phyloP scores from a whole-genome alignment of 2,888 invertebrate species.

The Ectemnius continuus region DNA sequence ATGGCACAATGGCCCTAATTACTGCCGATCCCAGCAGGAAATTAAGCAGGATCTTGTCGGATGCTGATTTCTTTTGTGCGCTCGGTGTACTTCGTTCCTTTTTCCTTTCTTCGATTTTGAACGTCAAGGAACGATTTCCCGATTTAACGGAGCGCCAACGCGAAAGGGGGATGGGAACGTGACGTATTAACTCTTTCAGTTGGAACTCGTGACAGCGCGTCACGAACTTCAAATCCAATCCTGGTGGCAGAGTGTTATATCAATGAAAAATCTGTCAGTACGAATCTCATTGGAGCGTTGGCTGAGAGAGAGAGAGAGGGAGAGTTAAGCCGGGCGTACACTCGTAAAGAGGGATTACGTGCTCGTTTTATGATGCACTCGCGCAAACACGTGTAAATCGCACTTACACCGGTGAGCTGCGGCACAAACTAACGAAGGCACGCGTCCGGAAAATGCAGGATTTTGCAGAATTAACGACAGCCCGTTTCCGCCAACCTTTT shows the following conservation, averaged over 20 bases:
- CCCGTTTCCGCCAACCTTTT: no score
- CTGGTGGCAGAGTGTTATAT: no score
- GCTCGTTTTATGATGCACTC: slow-evolving; percentile 27
- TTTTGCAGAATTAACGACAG: no score
- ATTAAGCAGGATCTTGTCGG: slow-evolving; percentile 31
- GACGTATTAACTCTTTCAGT: no score
- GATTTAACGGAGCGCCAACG: no score
- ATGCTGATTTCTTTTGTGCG: slow-evolving; percentile 16
- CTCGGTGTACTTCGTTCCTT: background rate
- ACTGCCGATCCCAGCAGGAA: slow-evolving; percentile 26
- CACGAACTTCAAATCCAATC: no score
- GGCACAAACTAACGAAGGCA: no score
- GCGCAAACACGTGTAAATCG: slow-evolving; percentile 9
- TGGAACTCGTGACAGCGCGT: no score
- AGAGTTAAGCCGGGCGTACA: slow-evolving; percentile 22
- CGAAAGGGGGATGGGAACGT: no score
- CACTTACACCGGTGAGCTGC: background rate
- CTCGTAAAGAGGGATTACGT: slow-evolving; percentile 33
- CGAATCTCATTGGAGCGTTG: background rate
- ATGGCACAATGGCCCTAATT: slow-evolving; percentile 35
- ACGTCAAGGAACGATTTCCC: background rate
- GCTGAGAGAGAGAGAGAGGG: no score
- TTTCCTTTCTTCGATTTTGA: background rate
- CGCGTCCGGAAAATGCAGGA: no score
- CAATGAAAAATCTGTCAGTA: no score